Percentiles rank a stretch among this genome's conserved stretches.
These are phyloP conservation scores for Drosophila sturtevanti DNA, from an alignment of 1,140 invertebrate genomes.

Conservation along the genomic window DNA sequence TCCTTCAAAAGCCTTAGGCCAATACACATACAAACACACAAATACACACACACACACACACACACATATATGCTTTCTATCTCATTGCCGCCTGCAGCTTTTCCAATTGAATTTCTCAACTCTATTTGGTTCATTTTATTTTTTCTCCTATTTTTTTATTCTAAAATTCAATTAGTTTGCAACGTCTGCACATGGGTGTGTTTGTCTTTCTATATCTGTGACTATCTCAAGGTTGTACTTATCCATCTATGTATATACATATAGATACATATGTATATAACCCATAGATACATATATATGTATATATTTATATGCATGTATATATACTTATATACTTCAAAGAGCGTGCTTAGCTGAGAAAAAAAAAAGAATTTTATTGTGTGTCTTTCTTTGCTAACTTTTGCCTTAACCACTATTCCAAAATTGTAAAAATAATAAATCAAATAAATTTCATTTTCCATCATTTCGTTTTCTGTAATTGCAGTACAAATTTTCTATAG, in stretches of 20 bases:
- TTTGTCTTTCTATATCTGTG: conserved; percentile 18
- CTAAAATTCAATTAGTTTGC: conserved; percentile 67
- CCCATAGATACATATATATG: conserved; percentile 3
- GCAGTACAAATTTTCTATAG: conserved; percentile 30
- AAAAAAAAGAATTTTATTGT: conserved; percentile 72
- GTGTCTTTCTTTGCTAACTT: conserved; percentile 70
- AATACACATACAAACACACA: background rate
- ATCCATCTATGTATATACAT: too few species aligned
- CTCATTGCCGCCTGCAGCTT: conserved; percentile 43
- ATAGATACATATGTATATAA: background rate
- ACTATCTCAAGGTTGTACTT: conserved; percentile 3
- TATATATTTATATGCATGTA: conserved; percentile 10
- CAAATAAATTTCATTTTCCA: conserved; percentile 77
- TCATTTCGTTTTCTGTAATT: conserved; percentile 63
- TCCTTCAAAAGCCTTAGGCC: conserved; percentile 21
- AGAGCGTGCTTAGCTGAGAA: too few species aligned
- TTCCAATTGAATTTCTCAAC: conserved; percentile 64
- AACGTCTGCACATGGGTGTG: conserved; percentile 41
- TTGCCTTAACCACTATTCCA: conserved; percentile 21
- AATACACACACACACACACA: background rate
- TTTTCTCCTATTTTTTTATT: conserved; percentile 41
- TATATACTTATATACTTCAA: too few species aligned
- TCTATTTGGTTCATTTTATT: background rate
- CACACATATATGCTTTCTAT: background rate
- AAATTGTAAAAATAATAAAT: conserved; percentile 77